A percentile compares a stretch with the other conserved stretches of the same genome.
phyloP scores from a whole-genome alignment of 2,113 vertebrate species.

The Beaufortia kweichowensis region DNA sequence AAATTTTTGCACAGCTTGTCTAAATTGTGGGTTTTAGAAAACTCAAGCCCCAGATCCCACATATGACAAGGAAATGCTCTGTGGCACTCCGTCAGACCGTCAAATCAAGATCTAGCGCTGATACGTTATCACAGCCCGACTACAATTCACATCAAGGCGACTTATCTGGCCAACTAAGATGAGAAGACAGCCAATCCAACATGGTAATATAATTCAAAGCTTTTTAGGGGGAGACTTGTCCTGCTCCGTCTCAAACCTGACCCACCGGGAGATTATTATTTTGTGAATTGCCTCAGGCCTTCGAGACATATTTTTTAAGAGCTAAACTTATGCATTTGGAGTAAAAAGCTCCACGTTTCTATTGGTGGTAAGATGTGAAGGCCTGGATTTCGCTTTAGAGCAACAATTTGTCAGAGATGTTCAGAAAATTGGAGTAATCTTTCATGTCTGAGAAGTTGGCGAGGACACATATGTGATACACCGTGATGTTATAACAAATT shows the following conservation, averaged over 20 bases:
- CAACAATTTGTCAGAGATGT: conserved; percentile 15
- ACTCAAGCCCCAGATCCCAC: conserved; percentile 15
- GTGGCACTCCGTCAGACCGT: background rate
- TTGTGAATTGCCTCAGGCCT: conserved; percentile 31
- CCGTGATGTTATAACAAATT: no score
- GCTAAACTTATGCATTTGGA: conserved; percentile 36
- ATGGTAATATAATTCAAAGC: conserved; percentile 21
- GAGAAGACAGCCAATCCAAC: conserved; percentile 36
- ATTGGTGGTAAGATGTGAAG: conserved; percentile 31
- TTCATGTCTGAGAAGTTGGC: background rate
- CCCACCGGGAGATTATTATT: conserved; percentile 41
- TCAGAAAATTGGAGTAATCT: conserved; percentile 31
- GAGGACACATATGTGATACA: no score
- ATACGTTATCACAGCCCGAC: conserved; percentile 14
- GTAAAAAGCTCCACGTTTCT: conserved; percentile 34
- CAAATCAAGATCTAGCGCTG: conserved; percentile 30
- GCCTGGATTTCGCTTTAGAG: conserved; percentile 5
- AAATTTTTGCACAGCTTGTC: conserved; percentile 19
- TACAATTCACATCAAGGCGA: conserved; percentile 34
- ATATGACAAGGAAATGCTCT: background rate
- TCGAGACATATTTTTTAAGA: conserved; percentile 36
- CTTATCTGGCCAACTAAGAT: conserved; percentile 30
- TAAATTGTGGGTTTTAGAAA: conserved; percentile 38
- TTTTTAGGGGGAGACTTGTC: conserved; percentile 16
- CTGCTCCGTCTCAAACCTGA: conserved; percentile 10